Evolutionary conservation across 2,113 vertebrate genomes (phyloP), one percentile per base, ranked within the genome.

Genomic region (Catharus fuscescens): DNA sequence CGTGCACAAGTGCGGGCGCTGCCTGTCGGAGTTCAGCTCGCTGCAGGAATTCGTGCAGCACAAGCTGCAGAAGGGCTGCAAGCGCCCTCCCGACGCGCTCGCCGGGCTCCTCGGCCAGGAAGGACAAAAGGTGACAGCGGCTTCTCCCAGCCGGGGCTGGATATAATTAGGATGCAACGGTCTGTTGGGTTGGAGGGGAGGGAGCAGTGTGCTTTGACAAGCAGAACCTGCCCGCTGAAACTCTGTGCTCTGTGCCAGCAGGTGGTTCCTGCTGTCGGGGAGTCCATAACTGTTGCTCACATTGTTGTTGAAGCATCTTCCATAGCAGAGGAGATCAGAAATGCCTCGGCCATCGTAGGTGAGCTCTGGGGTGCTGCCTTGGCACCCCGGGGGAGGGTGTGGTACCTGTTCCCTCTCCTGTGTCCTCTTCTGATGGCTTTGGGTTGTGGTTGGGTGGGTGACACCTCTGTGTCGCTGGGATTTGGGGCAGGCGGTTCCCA

Each of bases 21-120:
- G 99, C 97, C 99, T 99, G 90, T 57, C 97, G 1, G 99, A 99
- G 97, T 99, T 99, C 96, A 98, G 98, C 28, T 97, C 98, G n/a
- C 88, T 99, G 98, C 98, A 99, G 80, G 98, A 98, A 61, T 99
- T 99, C 32, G 99, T 99, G 62, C 99, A 99, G 54, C 99, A 99
- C 97, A 99, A 99, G 79, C 86, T 99, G 31, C 99, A 98, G 21
- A 98, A 99, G 59, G 92, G 69, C 92, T 99, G 99, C 94, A 98
- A 97, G 92, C 98, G 42, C 38, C 94, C 95, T 15, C 76, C 95
- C 6, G n/a, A 93, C 6, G 57, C 94, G 6, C 88, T 97, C 20
- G 40, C 96, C 3, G 85, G 44, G 5, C 82, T 97, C 20, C 93
- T 88, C 73, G 74, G 50, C 60, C 97, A 76, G 40, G 98, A 98